Evolutionary conservation across 1,140 invertebrate species (phyloP), one percentile per base, ranked within the genome.

Genomic region (Scaptodrosophila lebanonensis): DNA sequence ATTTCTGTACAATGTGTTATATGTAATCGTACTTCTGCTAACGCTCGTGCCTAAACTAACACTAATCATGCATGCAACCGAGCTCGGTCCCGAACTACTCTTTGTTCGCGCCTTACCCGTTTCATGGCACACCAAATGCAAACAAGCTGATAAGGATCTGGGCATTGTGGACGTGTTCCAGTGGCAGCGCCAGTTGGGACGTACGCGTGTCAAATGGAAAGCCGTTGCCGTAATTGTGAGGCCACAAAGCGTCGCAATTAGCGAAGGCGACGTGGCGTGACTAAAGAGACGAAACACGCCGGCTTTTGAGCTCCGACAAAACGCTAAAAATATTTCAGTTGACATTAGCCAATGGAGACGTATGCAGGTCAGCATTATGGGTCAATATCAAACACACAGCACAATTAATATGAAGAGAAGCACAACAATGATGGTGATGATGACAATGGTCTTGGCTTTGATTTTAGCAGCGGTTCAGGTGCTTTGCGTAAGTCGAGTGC

Each of bases 251-350:
- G 44, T 36, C 40, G 27, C 35, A 58, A 64, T 82, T 82, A 82
- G 66, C 15, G 43, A 42, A 52, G 12, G 29, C 64, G 65, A 63
- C 54, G 57, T 66, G 58, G 48, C 69, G 50, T 73, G 76, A 70
- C 76, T 82, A 43, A 63, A 35, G 29, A 54, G 50, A 42, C 49
- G 13, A 32, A 18, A 9, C 8, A 39, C 45, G 20, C 33, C n/a
- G 7, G 30, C 20, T n/a, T n/a, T n/a, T n/a, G n/a, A n/a, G n/a
- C n/a, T n/a, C n/a, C n/a, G n/a, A n/a, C n/a, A n/a, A 45, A 45
- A 52, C 40, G 32, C 3, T 3, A 1, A n/a, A 22, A 18, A 17
- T 45, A 22, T 40, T 9, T 11, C 11, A 38, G n/a, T 25, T 32
- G n/a, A n/a, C n/a, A n/a, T n/a, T n/a, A n/a, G n/a, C n/a, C 8